Percentiles rank a stretch among this genome's conserved stretches.
These are phyloP conservation scores for Scolopax bukidnonensis DNA, from an alignment of 2,797 vertebrate genomes.

Conservation along the genomic window DNA sequence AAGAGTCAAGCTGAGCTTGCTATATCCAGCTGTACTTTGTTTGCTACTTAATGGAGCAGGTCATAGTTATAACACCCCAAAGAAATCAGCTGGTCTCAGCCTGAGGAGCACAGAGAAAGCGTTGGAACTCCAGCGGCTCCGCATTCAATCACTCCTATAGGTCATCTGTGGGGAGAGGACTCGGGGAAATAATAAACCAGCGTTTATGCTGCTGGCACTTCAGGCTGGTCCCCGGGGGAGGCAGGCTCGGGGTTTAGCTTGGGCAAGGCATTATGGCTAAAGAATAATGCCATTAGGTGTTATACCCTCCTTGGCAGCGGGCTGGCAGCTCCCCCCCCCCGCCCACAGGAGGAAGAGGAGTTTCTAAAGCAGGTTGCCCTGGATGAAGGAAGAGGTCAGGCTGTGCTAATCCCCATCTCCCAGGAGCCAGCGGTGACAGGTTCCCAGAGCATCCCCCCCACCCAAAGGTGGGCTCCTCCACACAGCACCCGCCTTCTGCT, in stretches of 20 bases:
- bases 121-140: constrained; percentile 51
- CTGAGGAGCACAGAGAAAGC: constrained; percentile 18
- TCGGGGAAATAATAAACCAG: background rate
- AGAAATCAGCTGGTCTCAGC: constrained; percentile 62
- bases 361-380: constrained; percentile 15
- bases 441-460: background rate
- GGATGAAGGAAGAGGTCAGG: fast-evolving
- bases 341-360: background rate
- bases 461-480: background rate
- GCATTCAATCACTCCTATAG: constrained; percentile 56
- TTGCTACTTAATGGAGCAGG: constrained; percentile 73
- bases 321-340: background rate
- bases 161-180: constrained; percentile 49
- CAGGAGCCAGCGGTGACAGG: background rate
- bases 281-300: constrained; percentile 4
- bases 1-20: constrained; percentile 72
- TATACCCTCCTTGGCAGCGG: constrained; percentile 15
- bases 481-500: background rate
- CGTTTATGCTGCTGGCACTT: constrained; percentile 37
- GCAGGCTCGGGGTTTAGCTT: background rate
- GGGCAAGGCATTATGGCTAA: background rate
- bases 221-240: background rate
- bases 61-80: constrained; percentile 70
- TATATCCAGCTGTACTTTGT: constrained; percentile 72
- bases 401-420: background rate